These are phyloP conservation scores for Campylorhamphus procurvoides DNA, from an alignment of 2,113 vertebrate species.

Conservation along the genomic window DNA sequence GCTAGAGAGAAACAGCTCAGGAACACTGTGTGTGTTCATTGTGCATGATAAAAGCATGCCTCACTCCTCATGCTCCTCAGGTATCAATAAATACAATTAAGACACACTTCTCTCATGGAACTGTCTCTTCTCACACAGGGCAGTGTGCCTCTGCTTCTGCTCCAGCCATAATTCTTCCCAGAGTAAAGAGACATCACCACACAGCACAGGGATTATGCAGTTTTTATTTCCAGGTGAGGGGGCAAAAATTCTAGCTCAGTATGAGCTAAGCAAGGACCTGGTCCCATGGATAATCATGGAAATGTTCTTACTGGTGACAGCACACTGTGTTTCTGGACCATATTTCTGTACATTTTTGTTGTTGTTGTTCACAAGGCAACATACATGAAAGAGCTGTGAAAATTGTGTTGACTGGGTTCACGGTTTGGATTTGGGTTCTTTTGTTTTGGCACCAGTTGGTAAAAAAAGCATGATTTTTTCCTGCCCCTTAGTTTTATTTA, in stretches of 20 bases:
- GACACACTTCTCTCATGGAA: not conserved
- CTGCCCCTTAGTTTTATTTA: not conserved
- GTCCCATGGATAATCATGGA: not conserved
- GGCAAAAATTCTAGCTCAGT: not conserved
- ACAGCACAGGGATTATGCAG: not conserved
- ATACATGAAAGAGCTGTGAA: not conserved
- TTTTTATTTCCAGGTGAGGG: not conserved
- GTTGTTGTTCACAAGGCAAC: not conserved
- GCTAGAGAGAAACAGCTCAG: not conserved
- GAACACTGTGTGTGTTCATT: not conserved
- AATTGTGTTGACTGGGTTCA: fast-evolving
- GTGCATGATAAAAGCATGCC: not conserved
- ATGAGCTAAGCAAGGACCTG: not conserved
- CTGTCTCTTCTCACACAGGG: not conserved
- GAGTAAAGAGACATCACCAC: not conserved
- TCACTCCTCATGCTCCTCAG: not conserved
- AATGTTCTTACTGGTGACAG: not conserved
- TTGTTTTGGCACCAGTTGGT: not conserved
- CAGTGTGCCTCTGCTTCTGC: not conserved
- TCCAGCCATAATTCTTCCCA: not conserved
- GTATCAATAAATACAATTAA: not conserved
- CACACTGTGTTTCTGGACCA: not conserved
- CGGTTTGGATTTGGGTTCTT: not conserved
- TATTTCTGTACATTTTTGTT: not conserved
- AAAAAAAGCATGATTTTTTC: fast-evolving